Base-by-base conservation (phyloP, 2,888 invertebrate species). In the Phlogophora meticulosa region DNA sequence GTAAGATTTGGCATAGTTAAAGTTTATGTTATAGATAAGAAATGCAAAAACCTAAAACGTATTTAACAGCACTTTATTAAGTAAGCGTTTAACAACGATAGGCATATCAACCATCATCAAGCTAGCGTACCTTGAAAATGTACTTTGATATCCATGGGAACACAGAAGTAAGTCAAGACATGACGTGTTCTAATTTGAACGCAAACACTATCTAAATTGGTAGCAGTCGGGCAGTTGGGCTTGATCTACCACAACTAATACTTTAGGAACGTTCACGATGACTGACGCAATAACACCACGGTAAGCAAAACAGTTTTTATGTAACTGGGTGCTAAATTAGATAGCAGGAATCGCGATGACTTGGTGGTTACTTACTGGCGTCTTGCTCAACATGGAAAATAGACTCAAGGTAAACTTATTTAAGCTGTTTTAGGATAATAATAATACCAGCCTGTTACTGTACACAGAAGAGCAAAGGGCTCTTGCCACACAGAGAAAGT, bases 211-310 rank as follows among this genome's bases (percentile, higher is more conserved):
- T 55, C 46, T 28, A 38, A 49, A 55, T 49, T 10, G 17, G 20
- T 28, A 5, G 22, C 45, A n/a, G 15, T 34, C 32, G 43, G 9
- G 57, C 28, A 40, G 7, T n/a, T 15, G 34, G 7, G 40, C 72
- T 76, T 72, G 72, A 72, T 72, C 72, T 72, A 72, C 72, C 72
- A 38, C 72, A 72, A 72, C 77, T 17, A 45, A 52, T 7, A 46
- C 28, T 36, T 40, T 17, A 9, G 24, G 24, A 68, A 20, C 43
- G 52, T 24, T 43, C 38, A 34, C 36, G 75, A 53, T 60, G 45
- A 57, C 61, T 72, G 71, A 72, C 72, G 72, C 42, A 70, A 61
- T 22, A 49, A 20, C 49, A 15, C 3, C n/a, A n/a, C 11, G 48
- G 32, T 42, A 48, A 48, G 57, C 51, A 52, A 13, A 15, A 28